Evolutionary conservation across 2,888 invertebrate genomes (phyloP).

Genomic region (Leptinotarsa rubiginosa): DNA sequence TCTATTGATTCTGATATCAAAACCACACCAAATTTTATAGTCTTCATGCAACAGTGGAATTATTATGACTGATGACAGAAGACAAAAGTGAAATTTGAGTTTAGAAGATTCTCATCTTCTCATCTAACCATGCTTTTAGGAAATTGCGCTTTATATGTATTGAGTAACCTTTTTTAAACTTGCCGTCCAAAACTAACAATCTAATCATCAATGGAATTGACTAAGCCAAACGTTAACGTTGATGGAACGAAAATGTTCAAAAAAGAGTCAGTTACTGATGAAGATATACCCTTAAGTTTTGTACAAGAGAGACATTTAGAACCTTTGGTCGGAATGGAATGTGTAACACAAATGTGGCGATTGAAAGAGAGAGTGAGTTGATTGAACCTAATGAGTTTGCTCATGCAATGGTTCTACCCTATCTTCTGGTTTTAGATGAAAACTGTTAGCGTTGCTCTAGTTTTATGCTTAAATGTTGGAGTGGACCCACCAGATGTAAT

Average conservation of each 20-base stretch:
- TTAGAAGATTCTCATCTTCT: too few relatives aligned
- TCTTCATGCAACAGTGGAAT: too few relatives aligned
- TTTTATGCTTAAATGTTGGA: constrained; percentile 97
- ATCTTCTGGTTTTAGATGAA: constrained; percentile 81
- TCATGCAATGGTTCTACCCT: background rate
- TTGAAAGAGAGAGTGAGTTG: constrained; percentile 87
- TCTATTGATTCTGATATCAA: too few relatives aligned
- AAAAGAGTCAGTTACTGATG: constrained; percentile 67
- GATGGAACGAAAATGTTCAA: constrained; percentile 32
- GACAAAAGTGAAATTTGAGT: too few relatives aligned
- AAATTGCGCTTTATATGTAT: constrained; percentile 11
- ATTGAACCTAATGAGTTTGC: background rate
- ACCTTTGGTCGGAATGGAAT: constrained; percentile 75
- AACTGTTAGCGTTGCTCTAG: constrained; percentile 97
- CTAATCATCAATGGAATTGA: constrained; percentile 35
- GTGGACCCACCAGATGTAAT: constrained; percentile 99
- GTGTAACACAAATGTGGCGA: constrained; percentile 85
- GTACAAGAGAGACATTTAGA: constrained; percentile 81
- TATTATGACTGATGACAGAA: too few relatives aligned
- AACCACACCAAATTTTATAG: too few relatives aligned
- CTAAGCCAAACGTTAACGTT: constrained; percentile 39
- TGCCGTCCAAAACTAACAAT: background rate
- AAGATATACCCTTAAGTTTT: constrained; percentile 79
- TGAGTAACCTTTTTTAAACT: background rate
- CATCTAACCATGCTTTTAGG: constrained; percentile 9